Evolutionary conservation across 2,113 vertebrate genomes (phyloP).

Genomic region (Alethe castanea): DNA sequence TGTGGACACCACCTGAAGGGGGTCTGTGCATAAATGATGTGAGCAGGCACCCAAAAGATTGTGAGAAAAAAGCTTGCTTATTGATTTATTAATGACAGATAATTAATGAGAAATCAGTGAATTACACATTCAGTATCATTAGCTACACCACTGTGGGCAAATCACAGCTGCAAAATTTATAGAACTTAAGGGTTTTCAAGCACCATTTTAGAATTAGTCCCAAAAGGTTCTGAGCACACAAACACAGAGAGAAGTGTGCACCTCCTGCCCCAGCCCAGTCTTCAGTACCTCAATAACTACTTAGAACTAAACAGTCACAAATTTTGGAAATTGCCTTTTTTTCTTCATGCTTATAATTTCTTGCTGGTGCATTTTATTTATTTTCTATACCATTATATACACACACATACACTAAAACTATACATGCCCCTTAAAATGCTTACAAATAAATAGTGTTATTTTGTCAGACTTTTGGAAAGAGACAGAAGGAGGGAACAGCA

Average conservation of each 20-base stretch:
- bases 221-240: neutral
- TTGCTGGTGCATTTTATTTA: neutral
- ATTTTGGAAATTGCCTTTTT: neutral
- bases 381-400: neutral
- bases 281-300: neutral
- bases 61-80: neutral
- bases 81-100: neutral
- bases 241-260: neutral
- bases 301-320: neutral
- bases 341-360: neutral
- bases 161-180: neutral
- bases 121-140: neutral
- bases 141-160: neutral
- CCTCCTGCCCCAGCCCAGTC: neutral
- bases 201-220: neutral
- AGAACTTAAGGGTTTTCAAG: neutral
- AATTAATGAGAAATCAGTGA: neutral
- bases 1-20: neutral
- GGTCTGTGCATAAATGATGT: neutral
- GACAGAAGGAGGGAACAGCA: neutral
- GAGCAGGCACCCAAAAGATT: neutral
- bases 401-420: neutral
- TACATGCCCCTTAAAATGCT: neutral
- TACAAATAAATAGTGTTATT: neutral
- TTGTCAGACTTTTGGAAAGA: neutral